Evolutionary conservation across 2,888 invertebrate species (phyloP).

Genomic region (Chrysolina oricalcia): DNA sequence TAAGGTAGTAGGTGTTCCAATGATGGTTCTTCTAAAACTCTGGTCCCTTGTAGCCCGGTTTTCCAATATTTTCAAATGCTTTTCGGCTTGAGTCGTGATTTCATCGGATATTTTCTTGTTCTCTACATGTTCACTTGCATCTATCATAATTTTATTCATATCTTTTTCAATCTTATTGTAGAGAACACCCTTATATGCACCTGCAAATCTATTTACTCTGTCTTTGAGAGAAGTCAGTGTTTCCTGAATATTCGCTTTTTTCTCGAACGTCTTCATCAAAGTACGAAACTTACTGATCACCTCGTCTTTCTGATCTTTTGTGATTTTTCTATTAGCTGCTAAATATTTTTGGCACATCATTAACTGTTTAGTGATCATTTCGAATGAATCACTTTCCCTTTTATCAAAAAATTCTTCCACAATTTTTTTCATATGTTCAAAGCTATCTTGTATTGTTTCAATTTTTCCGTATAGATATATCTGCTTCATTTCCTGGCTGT

Average conservation of each 20-base stretch:
- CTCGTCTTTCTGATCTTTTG: conserved; percentile 49
- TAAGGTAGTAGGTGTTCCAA: conserved; percentile 25
- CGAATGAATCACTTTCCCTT: conserved; percentile 47
- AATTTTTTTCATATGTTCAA: conserved; percentile 41
- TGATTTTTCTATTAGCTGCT: conserved; percentile 36
- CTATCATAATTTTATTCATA: conserved; percentile 52
- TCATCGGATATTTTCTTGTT: conserved; percentile 49
- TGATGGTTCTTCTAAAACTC: conserved; percentile 49
- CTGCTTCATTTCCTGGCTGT: conserved; percentile 18
- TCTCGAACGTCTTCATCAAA: conserved; percentile 48
- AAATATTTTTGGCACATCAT: conserved; percentile 40
- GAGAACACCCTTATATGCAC: conserved; percentile 59
- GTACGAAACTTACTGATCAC: conserved; percentile 49
- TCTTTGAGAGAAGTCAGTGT: conserved; percentile 54
- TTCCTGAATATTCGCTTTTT: conserved; percentile 40
- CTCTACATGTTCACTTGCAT: conserved; percentile 50
- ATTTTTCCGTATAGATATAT: conserved; percentile 38
- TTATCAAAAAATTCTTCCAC: conserved; percentile 47
- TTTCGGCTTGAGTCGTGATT: conserved; percentile 55
- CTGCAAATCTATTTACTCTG: conserved; percentile 57
- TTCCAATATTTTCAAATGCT: conserved; percentile 60
- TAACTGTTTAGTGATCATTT: conserved; percentile 46
- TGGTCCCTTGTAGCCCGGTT: conserved; percentile 55
- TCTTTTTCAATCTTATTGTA: conserved; percentile 60
- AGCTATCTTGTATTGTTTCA: conserved; percentile 42